Evolutionary conservation across 2,888 invertebrate species (phyloP).

Genomic region (Apamea crenata): DNA sequence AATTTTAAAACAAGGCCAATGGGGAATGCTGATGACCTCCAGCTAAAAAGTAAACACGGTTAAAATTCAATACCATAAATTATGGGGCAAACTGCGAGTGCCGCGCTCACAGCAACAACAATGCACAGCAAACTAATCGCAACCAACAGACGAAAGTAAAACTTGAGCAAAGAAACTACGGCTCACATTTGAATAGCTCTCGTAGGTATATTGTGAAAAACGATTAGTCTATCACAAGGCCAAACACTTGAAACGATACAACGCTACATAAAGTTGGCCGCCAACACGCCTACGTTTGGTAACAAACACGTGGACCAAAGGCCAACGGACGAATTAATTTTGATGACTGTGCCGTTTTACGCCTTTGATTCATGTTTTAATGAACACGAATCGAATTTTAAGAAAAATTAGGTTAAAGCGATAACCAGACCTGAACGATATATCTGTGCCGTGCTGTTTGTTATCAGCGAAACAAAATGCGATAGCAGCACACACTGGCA

Average conservation of each 20-base stretch:
- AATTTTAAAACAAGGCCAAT: conserved; percentile 60
- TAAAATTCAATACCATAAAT: conserved; percentile 60
- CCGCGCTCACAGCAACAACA: conserved; percentile 54
- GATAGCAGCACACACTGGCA: conserved; percentile 23
- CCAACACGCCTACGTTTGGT: conserved; percentile 58
- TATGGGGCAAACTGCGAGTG: conserved; percentile 55
- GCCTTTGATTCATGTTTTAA: conserved; percentile 39
- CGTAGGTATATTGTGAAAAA: conserved; percentile 62
- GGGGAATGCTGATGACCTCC: conserved; percentile 63
- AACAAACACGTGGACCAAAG: conserved; percentile 57
- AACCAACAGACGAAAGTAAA: conserved; percentile 43
- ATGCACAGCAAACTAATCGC: conserved; percentile 52
- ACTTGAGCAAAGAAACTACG: conserved; percentile 37
- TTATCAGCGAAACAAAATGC: conserved; percentile 35
- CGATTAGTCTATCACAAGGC: conserved; percentile 77
- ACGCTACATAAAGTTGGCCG: conserved; percentile 64
- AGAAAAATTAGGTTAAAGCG: conserved; percentile 34
- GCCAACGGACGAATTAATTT: conserved; percentile 40
- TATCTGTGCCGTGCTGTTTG: conserved; percentile 6
- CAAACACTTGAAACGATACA: conserved; percentile 73
- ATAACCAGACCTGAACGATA: conserved; percentile 24
- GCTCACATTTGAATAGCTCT: conserved; percentile 45
- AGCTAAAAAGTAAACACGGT: conserved; percentile 61
- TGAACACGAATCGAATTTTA: conserved; percentile 37
- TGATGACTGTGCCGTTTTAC: conserved; percentile 49